Evolutionary conservation across 2,797 vertebrate species (phyloP).

Genomic region (Smutsia gigantea): DNA sequence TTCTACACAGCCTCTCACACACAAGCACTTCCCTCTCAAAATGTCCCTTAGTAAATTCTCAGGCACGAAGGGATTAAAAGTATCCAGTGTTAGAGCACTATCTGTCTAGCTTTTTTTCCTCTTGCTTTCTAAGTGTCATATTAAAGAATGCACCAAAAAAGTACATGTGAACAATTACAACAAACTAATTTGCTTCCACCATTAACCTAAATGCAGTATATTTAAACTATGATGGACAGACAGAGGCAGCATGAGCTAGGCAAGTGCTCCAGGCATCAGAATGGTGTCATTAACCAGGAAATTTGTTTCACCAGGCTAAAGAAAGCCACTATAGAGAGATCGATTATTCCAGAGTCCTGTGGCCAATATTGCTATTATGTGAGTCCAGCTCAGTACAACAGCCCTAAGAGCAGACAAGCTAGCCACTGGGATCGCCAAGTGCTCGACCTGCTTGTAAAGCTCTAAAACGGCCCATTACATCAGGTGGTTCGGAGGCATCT

Average conservation of each 20-base stretch:
- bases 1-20: not conserved
- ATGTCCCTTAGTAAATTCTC: not conserved
- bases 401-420: not conserved
- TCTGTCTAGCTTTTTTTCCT: not conserved
- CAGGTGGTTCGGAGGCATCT: conserved; percentile 14
- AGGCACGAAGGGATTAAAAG: not conserved
- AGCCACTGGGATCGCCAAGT: not conserved
- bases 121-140: not conserved
- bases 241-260: not conserved
- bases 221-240: conserved; percentile 51
- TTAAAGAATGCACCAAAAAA: conserved; percentile 18
- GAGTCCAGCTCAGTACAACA: not conserved
- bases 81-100: not conserved
- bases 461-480: conserved; percentile 46
- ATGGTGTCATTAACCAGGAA: conserved; percentile 43
- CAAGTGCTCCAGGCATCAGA: conserved; percentile 6
- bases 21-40: not conserved
- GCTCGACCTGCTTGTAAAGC: not conserved
- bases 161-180: not conserved
- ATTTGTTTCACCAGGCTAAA: conserved; percentile 44
- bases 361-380: not conserved
- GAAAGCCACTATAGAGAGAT: conserved; percentile 8
- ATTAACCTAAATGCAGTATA: conserved; percentile 29
- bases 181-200: conserved; percentile 3
- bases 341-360: not conserved